These are phyloP conservation scores for Narcine bancroftii DNA, from an alignment of 2,113 vertebrate species.

Conservation along the genomic window DNA sequence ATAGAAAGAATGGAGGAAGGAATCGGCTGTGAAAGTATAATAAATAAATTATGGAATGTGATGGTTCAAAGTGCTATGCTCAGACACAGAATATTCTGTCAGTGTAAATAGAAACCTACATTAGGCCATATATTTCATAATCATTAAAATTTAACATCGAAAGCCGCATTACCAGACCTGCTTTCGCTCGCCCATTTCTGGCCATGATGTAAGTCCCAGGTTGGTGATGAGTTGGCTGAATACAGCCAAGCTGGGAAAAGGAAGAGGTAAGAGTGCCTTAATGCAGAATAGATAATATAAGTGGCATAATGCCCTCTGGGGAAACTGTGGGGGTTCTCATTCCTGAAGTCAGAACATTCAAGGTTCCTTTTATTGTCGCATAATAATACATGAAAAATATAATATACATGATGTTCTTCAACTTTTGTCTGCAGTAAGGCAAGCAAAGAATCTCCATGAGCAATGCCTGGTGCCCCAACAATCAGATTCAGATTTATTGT, in stretches of 20 bases:
- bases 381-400: no score
- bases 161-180: neutral
- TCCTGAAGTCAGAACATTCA: neutral
- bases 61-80: neutral
- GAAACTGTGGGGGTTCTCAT: neutral
- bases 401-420: no score
- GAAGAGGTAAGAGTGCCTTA: neutral
- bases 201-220: neutral
- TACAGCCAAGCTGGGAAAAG: neutral
- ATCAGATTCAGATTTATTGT: no score
- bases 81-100: neutral
- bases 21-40: neutral
- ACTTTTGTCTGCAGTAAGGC: no score
- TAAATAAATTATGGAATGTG: neutral
- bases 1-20: neutral
- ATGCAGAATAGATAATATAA: neutral
- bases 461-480: no score
- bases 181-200: neutral
- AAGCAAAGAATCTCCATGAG: no score
- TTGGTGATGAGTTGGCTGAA: neutral
- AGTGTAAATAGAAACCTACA: constrained; percentile 15
- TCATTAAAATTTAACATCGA: constrained; percentile 28
- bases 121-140: constrained; percentile 1
- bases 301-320: neutral
- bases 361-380: no score